Conservation (phyloP, 2,113 vertebrate genomes). For the Otis tarda region DNA sequence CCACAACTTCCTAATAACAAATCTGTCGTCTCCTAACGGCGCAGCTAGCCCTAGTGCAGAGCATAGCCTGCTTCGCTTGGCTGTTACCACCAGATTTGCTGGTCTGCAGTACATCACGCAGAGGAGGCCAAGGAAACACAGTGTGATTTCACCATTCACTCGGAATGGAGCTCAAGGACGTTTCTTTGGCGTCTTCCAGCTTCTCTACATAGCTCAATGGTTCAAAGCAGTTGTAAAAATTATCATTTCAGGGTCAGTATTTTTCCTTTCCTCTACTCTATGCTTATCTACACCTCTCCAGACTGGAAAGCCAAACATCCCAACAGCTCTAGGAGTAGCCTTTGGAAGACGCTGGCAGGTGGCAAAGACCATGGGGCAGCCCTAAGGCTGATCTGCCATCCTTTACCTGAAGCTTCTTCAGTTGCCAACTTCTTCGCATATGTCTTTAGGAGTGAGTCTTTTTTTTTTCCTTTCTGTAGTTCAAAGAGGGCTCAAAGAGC, state of each 20-base stretch:
- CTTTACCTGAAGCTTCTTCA: not conserved
- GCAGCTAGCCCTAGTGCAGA: not conserved
- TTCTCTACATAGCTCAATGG: fast-evolving
- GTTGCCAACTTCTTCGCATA: not conserved
- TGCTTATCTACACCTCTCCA: not conserved
- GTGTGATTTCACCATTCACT: fast-evolving
- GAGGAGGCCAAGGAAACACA: not conserved
- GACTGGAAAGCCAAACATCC: not conserved
- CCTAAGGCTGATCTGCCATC: not conserved
- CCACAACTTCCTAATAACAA: not conserved
- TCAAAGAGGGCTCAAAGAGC: not conserved
- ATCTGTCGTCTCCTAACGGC: not conserved
- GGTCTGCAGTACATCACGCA: fast-evolving
- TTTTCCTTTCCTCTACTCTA: not conserved
- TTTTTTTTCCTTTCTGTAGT: not conserved
- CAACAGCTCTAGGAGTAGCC: not conserved
- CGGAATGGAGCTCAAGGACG: not conserved
- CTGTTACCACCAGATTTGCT: not conserved
- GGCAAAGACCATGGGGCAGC: not conserved
- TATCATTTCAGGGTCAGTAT: not conserved
- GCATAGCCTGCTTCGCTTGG: fast-evolving
- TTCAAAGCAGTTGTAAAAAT: not conserved
- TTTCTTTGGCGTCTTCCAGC: not conserved
- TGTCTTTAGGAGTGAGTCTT: not conserved
- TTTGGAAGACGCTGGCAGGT: not conserved